These are phyloP conservation scores for Criorhina ranunculi DNA, from an alignment of 2,888 invertebrate species.

Conservation along the genomic window DNA sequence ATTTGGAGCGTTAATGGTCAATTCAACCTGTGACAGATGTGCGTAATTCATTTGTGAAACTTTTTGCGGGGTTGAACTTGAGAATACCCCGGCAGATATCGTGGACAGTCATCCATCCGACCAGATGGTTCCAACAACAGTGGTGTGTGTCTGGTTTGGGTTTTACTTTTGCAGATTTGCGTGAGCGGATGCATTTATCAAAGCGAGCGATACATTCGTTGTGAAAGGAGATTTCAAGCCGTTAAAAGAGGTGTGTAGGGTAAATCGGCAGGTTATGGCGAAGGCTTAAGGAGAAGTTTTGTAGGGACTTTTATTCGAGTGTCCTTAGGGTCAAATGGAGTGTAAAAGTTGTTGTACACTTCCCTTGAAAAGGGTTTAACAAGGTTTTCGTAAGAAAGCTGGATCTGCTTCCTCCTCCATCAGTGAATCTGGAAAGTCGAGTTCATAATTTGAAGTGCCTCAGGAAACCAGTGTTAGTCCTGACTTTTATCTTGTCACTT, in stretches of 20 bases:
- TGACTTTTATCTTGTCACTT: no score
- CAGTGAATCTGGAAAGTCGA: no score
- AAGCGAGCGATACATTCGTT: slow-evolving; percentile 3
- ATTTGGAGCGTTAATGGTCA: slow-evolving; percentile 84
- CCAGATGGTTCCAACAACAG: slow-evolving; percentile 52
- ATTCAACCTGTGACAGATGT: slow-evolving; percentile 85
- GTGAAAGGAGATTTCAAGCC: slow-evolving; percentile 20
- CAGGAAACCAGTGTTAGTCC: no score
- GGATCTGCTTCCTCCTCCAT: no score
- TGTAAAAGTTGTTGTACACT: no score
- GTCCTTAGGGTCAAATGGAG: no score
- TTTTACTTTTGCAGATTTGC: slow-evolving; percentile 52
- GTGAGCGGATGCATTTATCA: slow-evolving; percentile 75
- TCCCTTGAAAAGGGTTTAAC: no score
- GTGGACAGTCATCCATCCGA: slow-evolving; percentile 26
- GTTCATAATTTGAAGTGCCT: no score
- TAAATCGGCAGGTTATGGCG: background rate
- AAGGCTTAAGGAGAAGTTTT: no score
- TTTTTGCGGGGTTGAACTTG: slow-evolving; percentile 17
- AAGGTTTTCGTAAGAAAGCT: no score
- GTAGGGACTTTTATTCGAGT: no score
- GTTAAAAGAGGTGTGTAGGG: slow-evolving; percentile 25
- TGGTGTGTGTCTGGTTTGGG: slow-evolving; percentile 13
- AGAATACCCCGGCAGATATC: background rate
- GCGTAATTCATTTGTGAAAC: slow-evolving; percentile 82